phyloP scores from a whole-genome alignment of 2,888 invertebrate genomes.

The Metalampra italica region DNA sequence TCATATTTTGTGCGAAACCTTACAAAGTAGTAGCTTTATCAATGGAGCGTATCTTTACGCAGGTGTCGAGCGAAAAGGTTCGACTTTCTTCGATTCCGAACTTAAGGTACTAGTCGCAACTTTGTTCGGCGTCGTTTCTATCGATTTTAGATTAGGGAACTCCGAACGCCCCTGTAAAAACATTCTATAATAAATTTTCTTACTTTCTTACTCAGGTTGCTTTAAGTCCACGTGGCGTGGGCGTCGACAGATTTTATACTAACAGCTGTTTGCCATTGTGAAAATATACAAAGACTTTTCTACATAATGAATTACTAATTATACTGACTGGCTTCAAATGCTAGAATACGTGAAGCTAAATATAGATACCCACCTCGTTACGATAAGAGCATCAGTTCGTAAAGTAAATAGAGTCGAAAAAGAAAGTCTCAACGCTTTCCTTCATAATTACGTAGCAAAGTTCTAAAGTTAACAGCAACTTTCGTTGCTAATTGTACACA shows the following conservation, averaged over 20 bases:
- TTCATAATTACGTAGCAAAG: no score
- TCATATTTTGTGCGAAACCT: constrained; percentile 41
- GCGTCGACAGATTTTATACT: constrained; percentile 1
- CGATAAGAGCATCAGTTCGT: no score
- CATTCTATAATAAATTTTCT: constrained; percentile 67
- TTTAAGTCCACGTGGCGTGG: constrained; percentile 5
- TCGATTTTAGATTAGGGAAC: constrained; percentile 77
- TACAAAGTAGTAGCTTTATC: constrained; percentile 51
- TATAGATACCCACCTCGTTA: no score
- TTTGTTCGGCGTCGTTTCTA: constrained; percentile 67
- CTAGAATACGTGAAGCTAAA: no score
- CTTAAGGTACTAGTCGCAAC: constrained; percentile 71
- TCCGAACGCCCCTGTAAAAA: constrained; percentile 66
- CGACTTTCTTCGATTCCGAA: constrained; percentile 64
- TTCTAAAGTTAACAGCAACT: no score
- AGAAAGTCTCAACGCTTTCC: no score
- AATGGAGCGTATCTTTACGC: constrained; percentile 59
- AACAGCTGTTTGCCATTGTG: not conserved
- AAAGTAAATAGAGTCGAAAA: no score
- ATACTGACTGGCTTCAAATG: no score
- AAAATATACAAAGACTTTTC: not conserved
- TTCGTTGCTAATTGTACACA: no score
- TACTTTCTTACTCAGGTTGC: constrained; percentile 22
- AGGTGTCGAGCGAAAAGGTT: constrained; percentile 63
- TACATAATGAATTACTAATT: no score